A percentile compares a stretch with the other conserved stretches of the same genome.
Evolutionary conservation across 1,140 invertebrate species (phyloP).

Genomic region (Zaprionus africanus): DNA sequence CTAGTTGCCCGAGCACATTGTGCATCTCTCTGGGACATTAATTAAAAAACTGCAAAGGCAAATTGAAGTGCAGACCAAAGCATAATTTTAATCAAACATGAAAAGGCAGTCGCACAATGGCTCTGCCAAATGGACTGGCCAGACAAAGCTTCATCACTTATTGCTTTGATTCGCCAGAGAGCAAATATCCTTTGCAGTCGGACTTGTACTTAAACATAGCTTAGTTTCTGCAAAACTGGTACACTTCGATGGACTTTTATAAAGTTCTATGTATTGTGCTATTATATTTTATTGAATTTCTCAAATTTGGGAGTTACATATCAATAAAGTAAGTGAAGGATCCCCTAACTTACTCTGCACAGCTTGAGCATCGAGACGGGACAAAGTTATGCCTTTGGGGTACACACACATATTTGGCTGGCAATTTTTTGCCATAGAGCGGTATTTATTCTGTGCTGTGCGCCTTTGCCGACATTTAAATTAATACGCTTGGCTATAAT

Average conservation of each 20-base stretch:
- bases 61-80: conserved; percentile 68
- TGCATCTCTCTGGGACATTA: conserved; percentile 49
- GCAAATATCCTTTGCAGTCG: neutral
- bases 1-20: conserved; percentile 6
- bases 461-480: conserved; percentile 81
- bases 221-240: neutral
- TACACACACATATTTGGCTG: conserved; percentile 35
- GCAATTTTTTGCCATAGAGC: conserved; percentile 46
- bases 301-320: neutral
- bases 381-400: conserved; percentile 3
- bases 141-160: neutral
- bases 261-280: neutral
- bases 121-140: conserved; percentile 1
- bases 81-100: conserved; percentile 81
- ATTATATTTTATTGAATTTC: neutral
- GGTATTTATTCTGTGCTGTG: conserved; percentile 71
- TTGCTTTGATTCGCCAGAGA: neutral
- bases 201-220: neutral
- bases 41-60: conserved; percentile 72
- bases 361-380: neutral
- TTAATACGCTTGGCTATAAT: conserved; percentile 83
- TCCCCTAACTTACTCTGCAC: neutral
- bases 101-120: conserved; percentile 48
- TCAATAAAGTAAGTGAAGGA: neutral
- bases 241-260: too few species aligned